phyloP scores from a whole-genome alignment of 2,797 vertebrate species.

The Hipposideros larvatus region DNA sequence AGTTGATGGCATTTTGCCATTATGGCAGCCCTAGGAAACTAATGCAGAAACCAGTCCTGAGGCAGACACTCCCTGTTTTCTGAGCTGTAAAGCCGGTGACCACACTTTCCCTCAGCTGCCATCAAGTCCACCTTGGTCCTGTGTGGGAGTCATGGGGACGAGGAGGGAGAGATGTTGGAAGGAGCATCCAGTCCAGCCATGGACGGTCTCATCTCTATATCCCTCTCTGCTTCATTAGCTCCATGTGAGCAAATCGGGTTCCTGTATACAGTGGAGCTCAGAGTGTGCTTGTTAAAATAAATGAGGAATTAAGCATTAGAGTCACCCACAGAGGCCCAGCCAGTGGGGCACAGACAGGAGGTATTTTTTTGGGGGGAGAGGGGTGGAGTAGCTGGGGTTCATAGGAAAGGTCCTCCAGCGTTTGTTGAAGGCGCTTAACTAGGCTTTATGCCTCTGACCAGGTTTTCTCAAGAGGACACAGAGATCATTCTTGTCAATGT shows the following conservation, averaged over 20 bases:
- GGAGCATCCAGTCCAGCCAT: background rate
- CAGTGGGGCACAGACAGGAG: background rate
- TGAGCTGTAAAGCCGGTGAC: too few species aligned
- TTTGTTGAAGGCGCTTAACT: background rate
- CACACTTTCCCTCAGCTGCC: background rate
- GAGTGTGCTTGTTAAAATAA: background rate
- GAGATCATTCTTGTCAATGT: background rate
- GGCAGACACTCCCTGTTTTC: background rate
- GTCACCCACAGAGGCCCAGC: background rate
- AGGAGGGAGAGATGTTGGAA: background rate
- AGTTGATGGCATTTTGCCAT: background rate
- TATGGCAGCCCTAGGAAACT: background rate
- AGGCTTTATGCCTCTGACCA: background rate
- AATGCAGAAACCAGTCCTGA: background rate
- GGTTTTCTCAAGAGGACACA: conserved; percentile 26
- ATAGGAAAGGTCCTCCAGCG: background rate
- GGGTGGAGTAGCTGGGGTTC: background rate
- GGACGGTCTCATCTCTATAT: fast-evolving
- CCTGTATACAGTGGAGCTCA: background rate
- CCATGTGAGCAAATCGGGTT: background rate
- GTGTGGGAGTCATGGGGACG: fast-evolving
- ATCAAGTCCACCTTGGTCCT: background rate
- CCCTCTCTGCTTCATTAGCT: too few species aligned
- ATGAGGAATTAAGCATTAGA: background rate
- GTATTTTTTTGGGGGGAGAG: fast-evolving